These are phyloP conservation scores for Achroia grisella DNA, from an alignment of 1,140 invertebrate genomes.

Conservation along the genomic window DNA sequence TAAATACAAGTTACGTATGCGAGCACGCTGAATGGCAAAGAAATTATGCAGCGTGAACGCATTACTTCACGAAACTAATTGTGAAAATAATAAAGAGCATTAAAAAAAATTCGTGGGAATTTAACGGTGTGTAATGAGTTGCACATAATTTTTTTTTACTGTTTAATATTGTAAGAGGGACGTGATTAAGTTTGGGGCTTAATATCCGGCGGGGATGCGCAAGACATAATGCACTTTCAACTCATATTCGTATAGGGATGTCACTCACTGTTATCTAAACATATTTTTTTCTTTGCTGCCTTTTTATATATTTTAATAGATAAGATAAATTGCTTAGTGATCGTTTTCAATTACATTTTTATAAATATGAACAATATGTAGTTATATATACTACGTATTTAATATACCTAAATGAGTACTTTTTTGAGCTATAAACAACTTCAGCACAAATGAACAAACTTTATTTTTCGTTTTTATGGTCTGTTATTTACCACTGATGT, in stretches of 20 bases:
- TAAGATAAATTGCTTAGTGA: too few relatives aligned
- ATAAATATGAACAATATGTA: too few relatives aligned
- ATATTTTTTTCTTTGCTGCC: too few relatives aligned
- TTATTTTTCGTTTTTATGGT: too few relatives aligned
- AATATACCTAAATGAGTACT: too few relatives aligned
- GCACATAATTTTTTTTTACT: constrained; percentile 44
- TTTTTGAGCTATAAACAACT: too few relatives aligned
- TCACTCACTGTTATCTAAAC: constrained; percentile 3
- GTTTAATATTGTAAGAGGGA: constrained; percentile 60
- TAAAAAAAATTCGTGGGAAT: constrained; percentile 66
- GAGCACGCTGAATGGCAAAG: constrained; percentile 24
- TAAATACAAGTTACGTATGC: constrained; percentile 32
- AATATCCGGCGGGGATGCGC: constrained; percentile 61
- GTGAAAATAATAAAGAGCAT: constrained; percentile 47
- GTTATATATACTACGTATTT: too few relatives aligned
- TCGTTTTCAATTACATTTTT: too few relatives aligned
- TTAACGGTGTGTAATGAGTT: constrained; percentile 57
- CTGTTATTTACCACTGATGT: too few relatives aligned
- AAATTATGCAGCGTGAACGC: constrained; percentile 70
- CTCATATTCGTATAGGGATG: constrained; percentile 36
- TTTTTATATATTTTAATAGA: too few relatives aligned
- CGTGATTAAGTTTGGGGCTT: constrained; percentile 65
- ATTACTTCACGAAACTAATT: constrained; percentile 62
- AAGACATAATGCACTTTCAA: constrained; percentile 62
- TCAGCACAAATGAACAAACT: too few relatives aligned